phyloP scores from a whole-genome alignment of 2,113 vertebrate species.

The Carettochelys insculpta region DNA sequence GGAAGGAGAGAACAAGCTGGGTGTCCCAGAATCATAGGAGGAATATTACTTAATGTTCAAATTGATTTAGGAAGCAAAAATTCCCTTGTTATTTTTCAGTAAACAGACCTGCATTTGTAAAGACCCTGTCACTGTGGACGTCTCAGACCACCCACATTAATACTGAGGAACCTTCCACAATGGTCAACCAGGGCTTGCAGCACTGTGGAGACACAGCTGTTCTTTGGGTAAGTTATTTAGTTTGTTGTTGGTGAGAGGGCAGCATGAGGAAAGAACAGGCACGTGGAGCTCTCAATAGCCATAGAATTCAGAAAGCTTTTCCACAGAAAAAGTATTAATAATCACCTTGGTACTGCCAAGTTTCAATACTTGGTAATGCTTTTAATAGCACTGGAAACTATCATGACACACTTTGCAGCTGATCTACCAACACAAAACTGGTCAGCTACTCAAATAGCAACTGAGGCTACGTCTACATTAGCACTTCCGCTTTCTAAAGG shows the following conservation, averaged over 20 bases:
- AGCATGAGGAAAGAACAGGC: not conserved
- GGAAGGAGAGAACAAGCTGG: not conserved
- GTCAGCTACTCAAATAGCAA: not conserved
- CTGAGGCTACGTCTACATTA: too few relatives aligned
- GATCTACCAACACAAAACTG: not conserved
- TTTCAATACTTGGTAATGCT: not conserved
- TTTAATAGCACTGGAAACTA: not conserved
- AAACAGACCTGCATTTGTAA: not conserved
- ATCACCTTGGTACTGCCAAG: not conserved
- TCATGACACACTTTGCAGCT: not conserved
- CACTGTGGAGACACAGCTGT: not conserved
- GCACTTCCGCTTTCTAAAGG: too few relatives aligned
- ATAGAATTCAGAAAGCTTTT: not conserved
- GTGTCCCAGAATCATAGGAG: not conserved
- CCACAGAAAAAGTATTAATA: not conserved
- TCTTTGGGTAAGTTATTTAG: too few relatives aligned
- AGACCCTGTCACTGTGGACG: not conserved
- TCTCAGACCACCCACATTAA: not conserved
- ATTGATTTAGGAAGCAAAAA: not conserved
- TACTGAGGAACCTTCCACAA: not conserved
- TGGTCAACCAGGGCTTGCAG: not conserved
- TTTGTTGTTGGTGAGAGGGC: not conserved
- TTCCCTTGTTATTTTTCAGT: fast-evolving
- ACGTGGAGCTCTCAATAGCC: not conserved
- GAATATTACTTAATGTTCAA: not conserved